Evolutionary conservation across 2,797 vertebrate genomes (phyloP), one percentile per base, ranked within the genome.

Genomic region (Mastacembelus armatus): DNA sequence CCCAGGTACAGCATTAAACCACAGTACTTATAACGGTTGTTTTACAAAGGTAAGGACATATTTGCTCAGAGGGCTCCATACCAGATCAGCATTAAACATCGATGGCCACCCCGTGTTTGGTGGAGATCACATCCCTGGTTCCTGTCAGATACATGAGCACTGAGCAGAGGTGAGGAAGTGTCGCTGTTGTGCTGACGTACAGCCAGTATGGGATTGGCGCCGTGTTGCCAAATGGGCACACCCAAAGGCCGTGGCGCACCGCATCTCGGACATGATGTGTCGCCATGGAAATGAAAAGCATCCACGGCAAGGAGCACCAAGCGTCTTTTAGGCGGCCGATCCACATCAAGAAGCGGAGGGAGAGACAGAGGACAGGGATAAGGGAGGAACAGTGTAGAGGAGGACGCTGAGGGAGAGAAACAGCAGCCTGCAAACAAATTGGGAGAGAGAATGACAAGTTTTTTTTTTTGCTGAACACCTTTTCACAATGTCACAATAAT

Each of bases 241-340:
- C 80, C 98, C 98, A 99, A 48, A 99, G 88, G 48, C 98, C 98
- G 7, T 94, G 98, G 36, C 96, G 96, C 65, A 96, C 93, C 16
- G 95, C 98, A 0, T 99, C 98, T 51, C 96, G 94, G 32, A 98
- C 59, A 4, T 99, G 98, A 86, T 99, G 98, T 1, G 98, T 97
- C 4, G 94, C 94, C 95, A 97, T 96, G 43, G 96, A 95, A 60
- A 99, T 91, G 71, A 98, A 96, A 22, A 99, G 82, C 96, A 99
- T 96, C 97, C 96, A 98, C 2, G 98, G 98, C 81, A 99, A 90
- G 80, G 96, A 97, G 89, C 95, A 96, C 97, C 96, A 98, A 0
- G 96, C 95, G 52, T 97, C 96, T 80, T 96, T 98, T 73, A 98
- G 94, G 72, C 93, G 95, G 57, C 95, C 93, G 35, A 96, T 82